A percentile compares a stretch with the other conserved stretches of the same genome.
Conservation (phyloP, 2,797 vertebrate species). For the Aldrovandia affinis region DNA sequence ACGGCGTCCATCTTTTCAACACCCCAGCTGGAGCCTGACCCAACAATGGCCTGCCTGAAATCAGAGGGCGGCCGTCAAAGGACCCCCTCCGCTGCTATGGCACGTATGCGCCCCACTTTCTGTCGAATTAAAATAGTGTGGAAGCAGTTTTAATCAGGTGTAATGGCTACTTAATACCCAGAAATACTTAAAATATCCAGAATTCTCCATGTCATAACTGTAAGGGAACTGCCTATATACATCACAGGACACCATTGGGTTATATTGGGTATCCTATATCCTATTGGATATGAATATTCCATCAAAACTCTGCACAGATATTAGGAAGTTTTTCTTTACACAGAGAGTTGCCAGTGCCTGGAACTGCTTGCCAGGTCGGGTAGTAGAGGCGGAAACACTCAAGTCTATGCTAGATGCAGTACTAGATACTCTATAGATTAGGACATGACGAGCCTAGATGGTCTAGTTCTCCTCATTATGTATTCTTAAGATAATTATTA, state of each 20-base stretch:
- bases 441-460: no score
- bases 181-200: not conserved
- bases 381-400: no score
- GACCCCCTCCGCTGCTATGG: not conserved
- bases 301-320: no score
- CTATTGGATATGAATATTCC: no score
- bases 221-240: no score
- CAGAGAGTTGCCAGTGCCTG: no score
- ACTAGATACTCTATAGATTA: no score
- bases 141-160: not conserved
- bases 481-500: no score
- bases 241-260: not conserved
- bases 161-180: not conserved
- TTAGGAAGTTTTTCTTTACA: no score
- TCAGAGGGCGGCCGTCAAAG: not conserved
- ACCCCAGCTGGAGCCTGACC: slow-evolving; percentile 4
- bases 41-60: slow-evolving; percentile 15
- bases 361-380: no score
- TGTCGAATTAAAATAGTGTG: not conserved
- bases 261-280: not conserved
- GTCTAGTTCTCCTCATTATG: no score
- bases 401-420: no score
- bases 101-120: not conserved
- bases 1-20: slow-evolving; percentile 2
- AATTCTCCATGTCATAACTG: not conserved